These are phyloP conservation scores for Protaetia brevitarsis DNA, from an alignment of 1,140 invertebrate species.

Conservation along the genomic window DNA sequence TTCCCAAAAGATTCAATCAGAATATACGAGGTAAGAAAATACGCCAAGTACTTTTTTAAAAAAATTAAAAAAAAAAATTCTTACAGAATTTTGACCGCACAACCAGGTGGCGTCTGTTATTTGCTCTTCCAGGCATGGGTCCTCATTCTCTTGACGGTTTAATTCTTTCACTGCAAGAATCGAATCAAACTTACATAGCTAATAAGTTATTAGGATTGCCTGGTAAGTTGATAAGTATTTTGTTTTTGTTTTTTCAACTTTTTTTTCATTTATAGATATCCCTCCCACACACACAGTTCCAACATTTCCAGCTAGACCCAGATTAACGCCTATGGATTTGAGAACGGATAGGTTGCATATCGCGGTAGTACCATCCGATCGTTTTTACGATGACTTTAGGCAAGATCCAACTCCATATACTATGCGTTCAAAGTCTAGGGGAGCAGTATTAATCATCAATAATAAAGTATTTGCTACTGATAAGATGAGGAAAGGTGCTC, in stretches of 20 bases:
- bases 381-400: background rate
- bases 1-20: background rate
- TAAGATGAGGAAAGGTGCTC: background rate
- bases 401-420: background rate
- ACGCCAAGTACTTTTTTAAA: background rate
- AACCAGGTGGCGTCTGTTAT: background rate
- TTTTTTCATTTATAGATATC: background rate
- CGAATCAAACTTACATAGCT: background rate
- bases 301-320: background rate
- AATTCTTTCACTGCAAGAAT: background rate
- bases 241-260: background rate
- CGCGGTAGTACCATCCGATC: background rate
- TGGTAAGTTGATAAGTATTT: background rate
- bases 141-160: background rate
- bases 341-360: background rate
- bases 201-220: conserved; percentile 1
- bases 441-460: conserved; percentile 19
- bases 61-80: too few species aligned
- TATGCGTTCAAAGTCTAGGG: conserved; percentile 1
- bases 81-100: background rate
- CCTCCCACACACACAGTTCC: background rate
- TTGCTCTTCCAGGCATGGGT: background rate
- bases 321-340: background rate
- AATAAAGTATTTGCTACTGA: background rate
- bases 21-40: background rate